Base-by-base conservation (phyloP, 1,140 invertebrate species). In the Rhyacophila brunnea region DNA sequence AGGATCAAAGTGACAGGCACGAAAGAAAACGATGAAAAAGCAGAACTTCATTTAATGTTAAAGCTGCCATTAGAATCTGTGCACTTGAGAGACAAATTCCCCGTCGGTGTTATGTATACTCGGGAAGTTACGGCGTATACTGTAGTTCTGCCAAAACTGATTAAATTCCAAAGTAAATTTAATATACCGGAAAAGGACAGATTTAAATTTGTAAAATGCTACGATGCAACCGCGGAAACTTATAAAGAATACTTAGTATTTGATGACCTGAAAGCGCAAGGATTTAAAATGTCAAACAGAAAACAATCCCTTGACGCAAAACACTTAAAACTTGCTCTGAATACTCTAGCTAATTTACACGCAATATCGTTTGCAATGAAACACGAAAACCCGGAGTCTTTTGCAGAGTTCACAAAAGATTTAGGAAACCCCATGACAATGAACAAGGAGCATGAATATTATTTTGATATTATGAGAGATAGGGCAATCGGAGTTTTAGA, bases 281-380 rank as follows among this genome's bases (percentile, higher is more conserved):
- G 75, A 0, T 85, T 74, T 61, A 35, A 42, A n/a, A 71, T 84
- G 62, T 67, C 74, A 43, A 68, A 82, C 55, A 72, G 79, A 42
- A 72, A 71, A 7, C 58, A 66, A 9, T 67, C 75, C 2, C 62
- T 84, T 1, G 68, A 74, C 6, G 48, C 71, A 9, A 70, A 77
- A 1, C 75, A 82, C 56, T 64, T 81, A 6, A 66, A 66, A 11
- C 44, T 77, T 2, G 71, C 78, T 0, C 67, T 85, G 32, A 68
- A 72, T 51, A 72, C 71, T 17, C 74, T 84, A 64, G 83, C 73
- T 6, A 74, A 73, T 38, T 74, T 80, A n/a, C 84, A 85, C 68
- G 81, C 81, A 0, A 42, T 80, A 0, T 81, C 80, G 0, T 73
- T 79, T 60, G 79, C 77, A 0, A 65, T 83, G 15, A 80, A 78